Conservation (phyloP, 2,888 invertebrate species). For the Electrophaes corylata region DNA sequence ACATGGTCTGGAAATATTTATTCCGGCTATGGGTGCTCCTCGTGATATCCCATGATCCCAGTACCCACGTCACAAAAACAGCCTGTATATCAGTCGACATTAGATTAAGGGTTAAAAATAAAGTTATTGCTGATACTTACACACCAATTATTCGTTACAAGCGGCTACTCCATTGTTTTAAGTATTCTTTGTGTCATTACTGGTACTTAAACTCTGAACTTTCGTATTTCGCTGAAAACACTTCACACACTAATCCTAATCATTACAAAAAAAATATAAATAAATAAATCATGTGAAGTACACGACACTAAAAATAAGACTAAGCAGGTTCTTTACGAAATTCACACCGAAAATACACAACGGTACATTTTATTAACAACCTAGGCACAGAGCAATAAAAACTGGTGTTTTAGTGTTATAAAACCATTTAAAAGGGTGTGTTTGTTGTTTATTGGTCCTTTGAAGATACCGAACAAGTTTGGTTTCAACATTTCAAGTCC, state of each 20-base stretch:
- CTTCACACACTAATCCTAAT: neutral
- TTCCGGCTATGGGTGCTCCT: no score
- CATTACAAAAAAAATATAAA: neutral
- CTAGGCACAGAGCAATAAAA: slow-evolving; percentile 18
- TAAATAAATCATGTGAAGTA: neutral
- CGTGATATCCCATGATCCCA: no score
- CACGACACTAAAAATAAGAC: slow-evolving; percentile 16
- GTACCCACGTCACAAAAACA: neutral
- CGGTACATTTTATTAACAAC: slow-evolving; percentile 22
- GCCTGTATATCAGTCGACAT: no score
- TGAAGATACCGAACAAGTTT: neutral
- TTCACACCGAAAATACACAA: slow-evolving; percentile 15
- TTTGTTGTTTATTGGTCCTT: slow-evolving; percentile 26
- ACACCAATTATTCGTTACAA: neutral
- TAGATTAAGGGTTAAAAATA: no score
- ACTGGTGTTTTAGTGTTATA: slow-evolving; percentile 44
- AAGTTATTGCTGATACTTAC: no score
- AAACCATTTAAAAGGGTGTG: slow-evolving; percentile 46
- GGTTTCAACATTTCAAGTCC: neutral
- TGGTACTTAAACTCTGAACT: neutral
- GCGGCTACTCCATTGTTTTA: neutral
- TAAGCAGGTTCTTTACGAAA: slow-evolving; percentile 10
- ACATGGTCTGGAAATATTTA: no score
- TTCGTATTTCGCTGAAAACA: neutral
- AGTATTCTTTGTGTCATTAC: neutral